These are phyloP conservation scores for Litocranius walleri DNA, from an alignment of 2,113 vertebrate species.

Conservation along the genomic window DNA sequence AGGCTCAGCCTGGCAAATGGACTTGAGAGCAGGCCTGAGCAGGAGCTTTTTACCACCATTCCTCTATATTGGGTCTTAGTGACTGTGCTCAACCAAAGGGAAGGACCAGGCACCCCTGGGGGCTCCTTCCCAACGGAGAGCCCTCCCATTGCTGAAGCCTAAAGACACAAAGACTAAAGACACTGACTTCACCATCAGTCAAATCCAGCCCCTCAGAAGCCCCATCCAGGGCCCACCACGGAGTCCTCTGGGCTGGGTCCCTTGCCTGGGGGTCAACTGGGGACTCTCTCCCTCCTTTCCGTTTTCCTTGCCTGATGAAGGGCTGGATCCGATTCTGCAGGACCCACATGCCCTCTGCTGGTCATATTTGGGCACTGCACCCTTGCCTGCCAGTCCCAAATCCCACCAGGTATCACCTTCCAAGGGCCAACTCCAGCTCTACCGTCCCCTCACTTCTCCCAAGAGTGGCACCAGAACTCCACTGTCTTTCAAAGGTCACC, in stretches of 20 bases:
- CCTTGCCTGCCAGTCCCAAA: too few species aligned
- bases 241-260: not conserved
- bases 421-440: not conserved
- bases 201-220: not conserved
- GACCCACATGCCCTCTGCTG: constrained; percentile 50
- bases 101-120: not conserved
- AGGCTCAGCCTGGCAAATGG: not conserved
- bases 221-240: not conserved
- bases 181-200: not conserved
- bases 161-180: not conserved
- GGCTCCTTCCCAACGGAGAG: not conserved
- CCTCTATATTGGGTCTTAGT: not conserved
- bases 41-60: not conserved
- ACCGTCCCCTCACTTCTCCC: rapidly evolving
- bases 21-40: not conserved
- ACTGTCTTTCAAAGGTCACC: not conserved
- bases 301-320: rapidly evolving
- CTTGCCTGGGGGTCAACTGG: not conserved
- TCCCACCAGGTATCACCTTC: not conserved
- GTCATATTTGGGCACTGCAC: not conserved
- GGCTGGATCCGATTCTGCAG: not conserved
- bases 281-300: not conserved
- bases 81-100: not conserved
- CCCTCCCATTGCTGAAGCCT: not conserved
- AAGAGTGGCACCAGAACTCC: not conserved